Evolutionary conservation across 2,888 invertebrate genomes (phyloP), one percentile per base, ranked within the genome.

Genomic region (Philaethria dido): DNA sequence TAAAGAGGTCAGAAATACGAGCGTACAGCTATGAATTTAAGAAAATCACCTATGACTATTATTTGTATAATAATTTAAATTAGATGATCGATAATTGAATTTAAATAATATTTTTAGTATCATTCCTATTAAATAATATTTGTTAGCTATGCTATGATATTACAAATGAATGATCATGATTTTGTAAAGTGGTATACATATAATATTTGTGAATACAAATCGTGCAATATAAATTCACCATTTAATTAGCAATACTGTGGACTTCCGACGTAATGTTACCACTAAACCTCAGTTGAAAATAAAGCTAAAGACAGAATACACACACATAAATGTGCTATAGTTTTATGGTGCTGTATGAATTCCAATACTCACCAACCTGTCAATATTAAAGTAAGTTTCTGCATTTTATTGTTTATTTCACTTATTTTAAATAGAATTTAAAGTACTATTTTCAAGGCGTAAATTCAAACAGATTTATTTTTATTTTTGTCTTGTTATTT

Each of bases 141-240:
- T n/a, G n/a, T 11, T 22, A 3, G 3, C 20, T 47, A 6, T 16
- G 42, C 42, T n/a, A 11, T 42, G 14, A 57, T 42, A 4, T 13
- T 22, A 3, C 22, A 22, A 22, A 22, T 42, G 20, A 42, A n/a
- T 52, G 33, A 52, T 42, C 20, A 57, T 39, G 22, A 42, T 57
- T 16, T 42, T 42, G n/a, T 42, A 20, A 57, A 57, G 25, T 57
- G 42, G 25, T 57, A n/a, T 11, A 50, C 2, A 59, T 85, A 85
- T 86, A 87, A 86, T 76, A 54, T 77, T 76, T 77, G n/a, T n/a
- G n/a, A n/a, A n/a, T n/a, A 62, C 72, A 76, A 80, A 68, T 88
- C 89, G 89, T 90, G 89, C 77, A 57, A 77, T 77, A 79, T 80
- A 80, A 83, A 86, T 87, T 87, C 80, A 79, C 80, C 74, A 57